Base-by-base conservation (phyloP, 2,888 invertebrate genomes). In the Aphodius sticticus region DNA sequence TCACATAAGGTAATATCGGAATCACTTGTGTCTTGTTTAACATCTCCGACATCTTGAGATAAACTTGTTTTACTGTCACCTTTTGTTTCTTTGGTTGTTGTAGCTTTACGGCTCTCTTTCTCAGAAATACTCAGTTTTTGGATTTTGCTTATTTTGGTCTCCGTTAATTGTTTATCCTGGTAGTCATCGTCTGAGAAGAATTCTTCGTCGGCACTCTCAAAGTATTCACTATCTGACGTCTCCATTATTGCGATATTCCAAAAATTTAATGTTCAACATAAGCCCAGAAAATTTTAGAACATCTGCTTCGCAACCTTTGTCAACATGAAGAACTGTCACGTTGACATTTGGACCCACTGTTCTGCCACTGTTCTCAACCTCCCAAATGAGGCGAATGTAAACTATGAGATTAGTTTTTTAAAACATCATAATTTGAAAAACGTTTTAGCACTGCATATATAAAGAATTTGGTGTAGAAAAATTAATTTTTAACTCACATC, bases 151-250 rank as follows among this genome's bases (percentile, higher is more conserved):
- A 26, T 69, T 5, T 72, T 26, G 14, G 37, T 16, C 74, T 26
- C 16, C 6, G 15, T 74, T 35, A 16, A 16, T 71, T 71, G 16
- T 72, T 70, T 69, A n/a, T 72, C 16, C 70, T 70, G 15, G 69
- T 71, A 74, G 16, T 81, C 81, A 69, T 79, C 79, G 53, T 81
- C 81, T 36, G 79, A 77, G 37, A 4, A 36, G 69, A 81, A 81
- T 26, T 81, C 79, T 86, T 95, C 95, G 84, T 95, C 95, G 5
- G 95, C 95, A 89, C 95, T 95, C 88, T 95, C 94, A 86, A 95
- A 95, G 86, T 92, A 93, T 85, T 95, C 95, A 88, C 94, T 94
- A 82, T 95, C 95, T 83, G 94, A 94, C 69, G 93, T 92, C 85
- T 93, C 92, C 94, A 94, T 94, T 71, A 78, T 78, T 76, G 53